Percentiles rank a stretch among this genome's conserved stretches.
Conservation (phyloP, 2,113 vertebrate genomes). For the Rutilus rutilus region DNA sequence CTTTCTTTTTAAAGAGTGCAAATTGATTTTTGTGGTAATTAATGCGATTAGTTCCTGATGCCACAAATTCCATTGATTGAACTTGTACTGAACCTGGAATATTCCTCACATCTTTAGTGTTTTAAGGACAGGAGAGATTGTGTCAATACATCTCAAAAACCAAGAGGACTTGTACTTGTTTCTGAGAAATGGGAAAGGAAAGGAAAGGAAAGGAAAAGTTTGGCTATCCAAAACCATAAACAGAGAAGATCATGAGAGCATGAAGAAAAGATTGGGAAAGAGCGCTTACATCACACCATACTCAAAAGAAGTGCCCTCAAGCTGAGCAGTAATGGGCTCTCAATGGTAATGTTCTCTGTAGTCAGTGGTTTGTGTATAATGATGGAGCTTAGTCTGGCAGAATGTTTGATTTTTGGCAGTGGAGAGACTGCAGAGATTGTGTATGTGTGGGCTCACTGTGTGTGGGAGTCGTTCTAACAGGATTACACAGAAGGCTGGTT, state of each 20-base stretch:
- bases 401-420: constrained; percentile 21
- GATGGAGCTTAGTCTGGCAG: constrained; percentile 11
- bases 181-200: neutral
- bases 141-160: neutral
- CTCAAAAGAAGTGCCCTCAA: neutral
- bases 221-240: neutral
- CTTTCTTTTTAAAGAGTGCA: neutral
- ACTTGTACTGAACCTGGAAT: neutral
- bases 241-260: neutral
- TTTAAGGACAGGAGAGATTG: neutral
- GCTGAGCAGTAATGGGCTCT: constrained; percentile 23
- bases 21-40: neutral
- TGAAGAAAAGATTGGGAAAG: constrained; percentile 20
- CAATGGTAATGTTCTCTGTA: constrained; percentile 2
- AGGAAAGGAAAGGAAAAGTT: neutral
- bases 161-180: neutral
- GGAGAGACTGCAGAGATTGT: constrained; percentile 3
- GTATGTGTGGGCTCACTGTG: constrained; percentile 40
- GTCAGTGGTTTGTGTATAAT: constrained; percentile 22
- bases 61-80: neutral
- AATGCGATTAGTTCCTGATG: too few species aligned
- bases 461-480: constrained; percentile 18
- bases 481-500: constrained; percentile 21
- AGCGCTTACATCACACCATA: constrained; percentile 19
- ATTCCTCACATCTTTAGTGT: neutral